These are phyloP conservation scores for Bambusicola thoracicus DNA, from an alignment of 2,113 vertebrate species.

Conservation along the genomic window DNA sequence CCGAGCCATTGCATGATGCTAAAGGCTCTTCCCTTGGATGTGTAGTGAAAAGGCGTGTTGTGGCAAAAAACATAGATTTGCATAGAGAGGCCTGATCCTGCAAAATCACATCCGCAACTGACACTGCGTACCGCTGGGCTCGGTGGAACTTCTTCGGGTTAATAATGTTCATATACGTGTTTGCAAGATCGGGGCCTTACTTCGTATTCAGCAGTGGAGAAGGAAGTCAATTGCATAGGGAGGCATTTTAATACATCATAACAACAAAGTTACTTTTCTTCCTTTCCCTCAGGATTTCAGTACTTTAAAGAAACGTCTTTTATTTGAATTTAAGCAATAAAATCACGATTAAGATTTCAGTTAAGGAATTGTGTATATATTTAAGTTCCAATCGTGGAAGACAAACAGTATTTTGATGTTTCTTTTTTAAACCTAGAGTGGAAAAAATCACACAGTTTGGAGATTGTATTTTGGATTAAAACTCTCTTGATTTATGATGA, in stretches of 20 bases:
- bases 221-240: neutral
- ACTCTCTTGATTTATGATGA: slow-evolving; percentile 27
- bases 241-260: slow-evolving; percentile 50
- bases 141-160: neutral
- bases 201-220: neutral
- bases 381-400: slow-evolving; percentile 67
- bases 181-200: slow-evolving; percentile 17
- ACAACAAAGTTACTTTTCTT: slow-evolving; percentile 70
- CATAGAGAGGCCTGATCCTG: neutral
- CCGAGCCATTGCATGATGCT: neutral
- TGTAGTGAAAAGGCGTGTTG: neutral
- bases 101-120: neutral
- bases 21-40: neutral
- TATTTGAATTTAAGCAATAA: slow-evolving; percentile 86
- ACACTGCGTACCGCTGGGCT: neutral
- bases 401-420: slow-evolving; percentile 67
- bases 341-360: slow-evolving; percentile 74
- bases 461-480: slow-evolving; percentile 68
- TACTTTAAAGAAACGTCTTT: slow-evolving; percentile 79
- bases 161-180: rapidly evolving
- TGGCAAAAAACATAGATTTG: neutral
- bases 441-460: slow-evolving; percentile 64
- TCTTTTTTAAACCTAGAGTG: slow-evolving; percentile 59
- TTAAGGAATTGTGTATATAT: slow-evolving; percentile 61
- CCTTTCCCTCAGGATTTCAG: slow-evolving; percentile 78